Conservation (phyloP, 2,113 vertebrate genomes). For the Mohoua ochrocephala region DNA sequence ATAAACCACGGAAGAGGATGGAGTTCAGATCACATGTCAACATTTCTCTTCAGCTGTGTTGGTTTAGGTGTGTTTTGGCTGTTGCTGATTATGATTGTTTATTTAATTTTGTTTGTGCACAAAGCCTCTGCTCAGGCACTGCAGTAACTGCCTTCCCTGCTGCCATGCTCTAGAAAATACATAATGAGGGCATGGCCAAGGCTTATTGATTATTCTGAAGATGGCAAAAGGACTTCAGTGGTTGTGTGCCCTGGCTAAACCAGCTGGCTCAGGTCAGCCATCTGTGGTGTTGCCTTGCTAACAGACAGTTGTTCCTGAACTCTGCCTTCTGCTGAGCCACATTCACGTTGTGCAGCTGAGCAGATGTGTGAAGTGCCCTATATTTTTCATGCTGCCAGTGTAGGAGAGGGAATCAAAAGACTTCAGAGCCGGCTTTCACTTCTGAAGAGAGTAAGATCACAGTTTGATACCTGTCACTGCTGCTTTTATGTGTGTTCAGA, state of each 20-base stretch:
- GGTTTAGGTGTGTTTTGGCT: neutral
- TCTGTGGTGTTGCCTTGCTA: neutral
- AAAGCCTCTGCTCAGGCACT: neutral
- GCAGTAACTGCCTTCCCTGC: neutral
- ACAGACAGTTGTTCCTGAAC: neutral
- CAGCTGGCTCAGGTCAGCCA: neutral
- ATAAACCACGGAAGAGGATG: neutral
- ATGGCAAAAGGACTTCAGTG: neutral
- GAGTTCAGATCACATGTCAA: neutral
- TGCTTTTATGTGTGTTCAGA: conserved; percentile 14
- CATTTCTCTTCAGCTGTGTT: neutral
- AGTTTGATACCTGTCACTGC: neutral
- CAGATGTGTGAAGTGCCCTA: neutral
- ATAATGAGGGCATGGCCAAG: fast-evolving
- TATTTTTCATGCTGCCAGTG: neutral
- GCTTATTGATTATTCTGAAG: neutral
- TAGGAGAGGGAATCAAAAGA: neutral
- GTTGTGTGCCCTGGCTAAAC: neutral
- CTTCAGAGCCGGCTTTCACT: neutral
- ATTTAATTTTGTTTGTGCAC: neutral
- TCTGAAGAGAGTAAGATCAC: neutral
- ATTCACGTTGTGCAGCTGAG: fast-evolving
- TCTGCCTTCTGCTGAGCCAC: neutral
- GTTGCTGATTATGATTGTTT: neutral
- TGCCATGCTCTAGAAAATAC: neutral